Base-by-base conservation (phyloP, 1,140 invertebrate species). In the Diuraphis noxia region DNA sequence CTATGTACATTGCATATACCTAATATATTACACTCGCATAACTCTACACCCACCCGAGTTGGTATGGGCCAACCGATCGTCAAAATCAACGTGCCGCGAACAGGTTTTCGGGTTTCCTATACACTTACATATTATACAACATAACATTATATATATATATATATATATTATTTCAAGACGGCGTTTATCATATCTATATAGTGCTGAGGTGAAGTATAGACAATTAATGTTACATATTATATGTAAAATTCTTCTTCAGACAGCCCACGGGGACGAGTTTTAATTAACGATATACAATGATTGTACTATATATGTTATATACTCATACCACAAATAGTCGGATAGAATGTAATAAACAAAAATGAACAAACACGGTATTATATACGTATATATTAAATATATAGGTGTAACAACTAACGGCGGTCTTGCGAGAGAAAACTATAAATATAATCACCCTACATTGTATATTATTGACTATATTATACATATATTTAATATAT, bases 51-150 rank as follows among this genome's bases (percentile, higher is more conserved):
- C 56, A 72, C 56, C 56, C 56, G 5, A 72, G 17, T 72, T 72
- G 56, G n/a, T 72, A 72, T n/a, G 56, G 56, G 56, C 56, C 56
- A 72, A 72, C 56, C 56, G 56, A 72, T 72, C 56, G 56, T 72
- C 56, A 72, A 72, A 72, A 72, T 72, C 56, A 72, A 72, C 56
- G 17, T n/a, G 56, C 30, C 56, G n/a, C 56, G 56, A 72, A 72
- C 56, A 72, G 56, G 56, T 72, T 72, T 72, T 72, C 56, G 34
- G 56, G 56, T 72, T 72, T 72, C 34, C 30, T n/a, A 72, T 72
- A n/a, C 7, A 63, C 30, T 63, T 63, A 72, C 5, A 63, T n/a
- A 72, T 4, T 34, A 72, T n/a, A 72, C 2, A 72, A 6, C 56
- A 63, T 13, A 17, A n/a, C 25, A 72, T 17, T 72, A 72, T 72